phyloP scores from a whole-genome alignment of 2,888 invertebrate genomes.

The Eulithis testata region DNA sequence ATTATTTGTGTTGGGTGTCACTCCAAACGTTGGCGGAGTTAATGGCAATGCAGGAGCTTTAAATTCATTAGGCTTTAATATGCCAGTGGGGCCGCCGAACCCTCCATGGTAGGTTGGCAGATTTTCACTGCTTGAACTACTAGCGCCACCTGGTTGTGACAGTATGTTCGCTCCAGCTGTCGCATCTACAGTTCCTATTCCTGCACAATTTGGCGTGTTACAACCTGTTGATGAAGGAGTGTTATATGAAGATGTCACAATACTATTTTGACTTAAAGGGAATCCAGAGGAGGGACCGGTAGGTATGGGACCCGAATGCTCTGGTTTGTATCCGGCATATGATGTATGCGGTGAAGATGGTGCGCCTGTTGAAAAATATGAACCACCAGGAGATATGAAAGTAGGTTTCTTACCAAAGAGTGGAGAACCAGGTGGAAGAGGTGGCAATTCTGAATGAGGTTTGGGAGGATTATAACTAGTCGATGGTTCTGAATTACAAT shows the following conservation, averaged over 20 bases:
- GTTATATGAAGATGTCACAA: constrained; percentile 17
- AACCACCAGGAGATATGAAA: constrained; percentile 2
- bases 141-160: constrained; percentile 32
- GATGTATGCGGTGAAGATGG: constrained; percentile 7
- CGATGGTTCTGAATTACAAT: constrained; percentile 18
- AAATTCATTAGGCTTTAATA: constrained; percentile 61
- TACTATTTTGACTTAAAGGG: constrained; percentile 13
- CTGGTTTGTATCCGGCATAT: constrained; percentile 18
- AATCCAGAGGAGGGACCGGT: constrained; percentile 21
- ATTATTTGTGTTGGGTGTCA: constrained; percentile 7
- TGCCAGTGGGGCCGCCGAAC: constrained; percentile 60
- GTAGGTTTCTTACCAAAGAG: background rate
- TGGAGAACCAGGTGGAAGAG: constrained; percentile 9
- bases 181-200: constrained; percentile 20
- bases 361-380: constrained; percentile 13
- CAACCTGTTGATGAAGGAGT: constrained; percentile 29
- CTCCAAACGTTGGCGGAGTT: constrained; percentile 14
- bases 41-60: constrained; percentile 36
- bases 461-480: background rate
- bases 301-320: constrained; percentile 10
- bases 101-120: constrained; percentile 54
- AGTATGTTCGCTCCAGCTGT: constrained; percentile 28
- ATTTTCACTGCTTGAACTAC: constrained; percentile 35
- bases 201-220: constrained; percentile 27
- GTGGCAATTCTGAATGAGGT: constrained; percentile 5